Evolutionary conservation across 2,797 vertebrate species (phyloP).

Genomic region (Paratrypauchen microcephalus): DNA sequence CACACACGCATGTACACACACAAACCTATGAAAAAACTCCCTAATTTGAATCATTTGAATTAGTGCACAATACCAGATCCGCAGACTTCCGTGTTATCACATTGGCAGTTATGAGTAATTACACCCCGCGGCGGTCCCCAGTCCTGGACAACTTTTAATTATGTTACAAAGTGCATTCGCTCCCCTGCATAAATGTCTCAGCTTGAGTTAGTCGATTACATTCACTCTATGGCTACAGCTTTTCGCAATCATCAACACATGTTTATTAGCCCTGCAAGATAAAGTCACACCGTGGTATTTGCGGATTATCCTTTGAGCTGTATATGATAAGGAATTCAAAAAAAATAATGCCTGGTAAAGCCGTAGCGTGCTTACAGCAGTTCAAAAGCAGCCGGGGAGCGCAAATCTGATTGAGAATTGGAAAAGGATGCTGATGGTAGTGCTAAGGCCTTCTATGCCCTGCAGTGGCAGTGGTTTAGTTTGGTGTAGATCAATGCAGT

Average conservation of each 20-base stretch:
- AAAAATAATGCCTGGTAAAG: constrained; percentile 36
- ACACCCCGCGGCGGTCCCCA: constrained; percentile 65
- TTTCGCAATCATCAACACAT: constrained; percentile 49
- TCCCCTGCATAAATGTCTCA: constrained; percentile 63
- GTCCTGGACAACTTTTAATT: constrained; percentile 75
- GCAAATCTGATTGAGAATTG: constrained; percentile 24
- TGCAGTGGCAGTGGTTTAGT: neutral
- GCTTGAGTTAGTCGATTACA: constrained; percentile 53
- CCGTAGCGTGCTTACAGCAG: constrained; percentile 22
- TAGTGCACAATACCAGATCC: constrained; percentile 57
- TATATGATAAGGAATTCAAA: constrained; percentile 46
- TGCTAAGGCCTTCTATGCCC: neutral
- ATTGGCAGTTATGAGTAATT: constrained; percentile 76
- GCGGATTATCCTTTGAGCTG: constrained; percentile 40
- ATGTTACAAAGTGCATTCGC: constrained; percentile 70
- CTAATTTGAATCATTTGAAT: constrained; percentile 54
- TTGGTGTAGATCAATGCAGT: neutral
- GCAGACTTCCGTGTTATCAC: constrained; percentile 65
- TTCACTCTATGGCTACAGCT: constrained; percentile 18
- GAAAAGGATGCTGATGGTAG: constrained; percentile 38
- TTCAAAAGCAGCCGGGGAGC: constrained; percentile 36
- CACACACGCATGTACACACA: neutral
- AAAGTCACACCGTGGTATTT: constrained; percentile 42
- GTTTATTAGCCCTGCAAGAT: constrained; percentile 46
- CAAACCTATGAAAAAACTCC: constrained; percentile 37